Evolutionary conservation across 1,140 invertebrate species (phyloP), one percentile per base, ranked within the genome.

Genomic region (Papilio xuthus): DNA sequence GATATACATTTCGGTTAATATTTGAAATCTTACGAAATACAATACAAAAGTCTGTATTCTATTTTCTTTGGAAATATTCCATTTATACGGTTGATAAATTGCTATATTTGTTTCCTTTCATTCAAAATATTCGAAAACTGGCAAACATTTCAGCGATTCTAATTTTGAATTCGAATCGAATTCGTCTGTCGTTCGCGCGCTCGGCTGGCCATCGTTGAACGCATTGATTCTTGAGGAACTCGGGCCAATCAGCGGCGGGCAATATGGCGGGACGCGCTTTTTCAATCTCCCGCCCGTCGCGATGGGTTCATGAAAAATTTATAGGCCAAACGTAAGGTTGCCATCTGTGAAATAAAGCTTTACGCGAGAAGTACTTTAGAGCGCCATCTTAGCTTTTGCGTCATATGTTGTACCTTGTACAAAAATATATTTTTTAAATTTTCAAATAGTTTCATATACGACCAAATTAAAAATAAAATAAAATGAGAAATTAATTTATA

Each of bases 231-330:
- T 83, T 81, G 56, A 80, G 63, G 79, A 80, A 80, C 76, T 81
- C 67, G 80, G 80, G 79, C 83, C 84, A 82, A 84, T 84, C 85
- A 84, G 79, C 79, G 79, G 76, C 79, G 75, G 78, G 82, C 86
- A 84, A 90, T 90, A 90, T 88, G 79, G 83, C 83, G 83, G 82
- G 87, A 83, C 85, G 86, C 83, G 81, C 86, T 90, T 89, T 91
- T 92, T 93, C 90, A 92, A 93, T 93, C 90, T 86, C 86, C 86
- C 82, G 80, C 81, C 82, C 71, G 79, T 81, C 78, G 85, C 81
- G 83, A 88, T 85, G 86, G 88, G 81, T 89, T 93, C 91, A 93
- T 93, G 91, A 93, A 92, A 93, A 89, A 93, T 93, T 89, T 91
- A 93, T 93, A 81, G 80, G 50, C 50, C 74, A 60, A 76, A 63